Evolutionary conservation across 2,797 vertebrate species (phyloP).

Genomic region (Acomys russatus): DNA sequence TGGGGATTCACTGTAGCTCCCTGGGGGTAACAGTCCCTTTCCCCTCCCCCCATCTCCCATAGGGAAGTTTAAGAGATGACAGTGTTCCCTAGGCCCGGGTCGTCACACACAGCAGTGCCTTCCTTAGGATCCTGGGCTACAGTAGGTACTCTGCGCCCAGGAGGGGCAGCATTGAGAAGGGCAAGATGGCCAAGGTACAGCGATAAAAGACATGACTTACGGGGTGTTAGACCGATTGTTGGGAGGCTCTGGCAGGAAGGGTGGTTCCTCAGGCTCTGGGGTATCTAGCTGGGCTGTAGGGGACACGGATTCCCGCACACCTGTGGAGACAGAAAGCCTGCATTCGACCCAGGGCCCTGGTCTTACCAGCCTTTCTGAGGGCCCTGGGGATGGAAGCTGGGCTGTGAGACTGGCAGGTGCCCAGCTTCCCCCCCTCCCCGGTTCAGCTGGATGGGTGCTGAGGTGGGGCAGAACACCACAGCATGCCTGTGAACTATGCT

Average conservation of each 20-base stretch:
- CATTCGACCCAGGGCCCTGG: fast-evolving
- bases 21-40: neutral
- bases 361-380: fast-evolving
- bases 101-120: neutral
- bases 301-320: slow-evolving; percentile 97
- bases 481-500: neutral
- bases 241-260: slow-evolving; percentile 94
- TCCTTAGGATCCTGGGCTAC: neutral
- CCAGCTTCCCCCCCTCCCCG: neutral
- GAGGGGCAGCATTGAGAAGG: neutral
- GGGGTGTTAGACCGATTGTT: slow-evolving; percentile 92
- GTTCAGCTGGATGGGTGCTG: neutral
- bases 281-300: slow-evolving; percentile 92
- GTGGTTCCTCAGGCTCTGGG: slow-evolving; percentile 92
- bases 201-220: slow-evolving; percentile 88
- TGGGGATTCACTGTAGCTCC: neutral
- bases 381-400: fast-evolving
- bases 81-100: no score
- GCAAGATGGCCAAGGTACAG: neutral
- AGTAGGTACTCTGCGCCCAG: no score
- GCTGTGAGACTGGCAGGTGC: neutral
- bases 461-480: neutral
- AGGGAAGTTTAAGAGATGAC: neutral
- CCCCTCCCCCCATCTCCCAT: neutral
- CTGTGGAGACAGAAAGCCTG: slow-evolving; percentile 84